Base-by-base conservation (phyloP, 1,140 invertebrate species). In the Galleria mellonella region DNA sequence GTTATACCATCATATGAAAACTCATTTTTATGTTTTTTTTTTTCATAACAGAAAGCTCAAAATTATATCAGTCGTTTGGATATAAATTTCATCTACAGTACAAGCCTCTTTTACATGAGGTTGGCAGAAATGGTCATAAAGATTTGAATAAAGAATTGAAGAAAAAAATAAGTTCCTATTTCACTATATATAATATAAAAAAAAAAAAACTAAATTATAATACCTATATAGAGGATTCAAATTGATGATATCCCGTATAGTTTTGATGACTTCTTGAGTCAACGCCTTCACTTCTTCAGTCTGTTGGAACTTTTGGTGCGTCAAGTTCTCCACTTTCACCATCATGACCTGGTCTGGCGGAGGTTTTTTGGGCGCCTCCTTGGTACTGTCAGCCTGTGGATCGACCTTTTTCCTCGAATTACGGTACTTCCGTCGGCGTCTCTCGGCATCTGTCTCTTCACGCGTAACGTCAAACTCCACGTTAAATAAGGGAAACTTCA, bases 191-290 rank as follows among this genome's bases (percentile, higher is more conserved):
- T n/a, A n/a, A n/a, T n/a, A n/a, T n/a, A n/a, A n/a, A n/a, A n/a
- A 12, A 49, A 17, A 39, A 32, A 38, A 43, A 56, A 61, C 47
- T 23, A 23, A 4, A 36, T 4, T 8, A 37, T 14, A 13, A 17
- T 37, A 89, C 89, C 88, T 88, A 77, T 98, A 99, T 14, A 99
- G 86, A 1, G 97, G 96, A 90, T 99, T 99, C 87, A 99, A 89
- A 45, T 94, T 93, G 45, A 99, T 98, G 51, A 99, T 98, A 85
- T 99, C 97, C 37, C 96, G 88, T 36, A 99, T 98, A 0, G 98
- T 99, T 86, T 99, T 98, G 6, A 99, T 97, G 47, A 99, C 92
- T 89, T 99, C 97, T 85, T 98, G 97, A 0, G 96, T 98, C 32
- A 99, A 72, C 2, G 98, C 97, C 87, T 99, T 99, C 12, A 99